Evolutionary conservation across 2,797 vertebrate species (phyloP), one percentile per base, ranked within the genome.

Genomic region (Myripristis murdjan): DNA sequence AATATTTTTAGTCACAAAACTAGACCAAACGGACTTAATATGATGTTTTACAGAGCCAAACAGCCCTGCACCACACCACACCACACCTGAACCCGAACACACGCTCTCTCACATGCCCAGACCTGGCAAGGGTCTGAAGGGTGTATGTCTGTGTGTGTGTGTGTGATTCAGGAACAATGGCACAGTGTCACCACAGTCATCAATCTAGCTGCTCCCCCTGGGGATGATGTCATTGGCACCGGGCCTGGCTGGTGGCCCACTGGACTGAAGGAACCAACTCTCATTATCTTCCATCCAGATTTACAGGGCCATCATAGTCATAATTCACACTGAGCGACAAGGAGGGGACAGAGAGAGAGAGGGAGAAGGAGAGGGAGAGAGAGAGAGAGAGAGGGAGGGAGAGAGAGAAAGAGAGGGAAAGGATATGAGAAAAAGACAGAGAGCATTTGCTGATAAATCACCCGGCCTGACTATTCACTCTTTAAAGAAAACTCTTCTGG

Each of bases 211-310:
- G 61, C 77, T 62, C 75, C 82, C 83, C 74, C 77, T 76, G 20
- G 70, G 84, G 85, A 92, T 92, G 91, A 91, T 91, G 88, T 91
- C 90, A 90, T 48, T 77, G 80, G 80, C 83, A 86, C 82, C 14
- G 37, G 76, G 82, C 73, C 76, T 79, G 82, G 80, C 77, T 61
- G 74, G 70, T 86, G 83, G 88, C 78, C 87, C 73, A 43, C 28
- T 80, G 81, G 84, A 87, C 83, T 70, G 80, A 86, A 72, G 77
- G 73, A 73, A 87, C 80, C 77, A 67, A 75, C 84, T 86, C 86
- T 90, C 90, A 91, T 90, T 91, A 92, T 90, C 83, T 86, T 64
- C 72, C 14, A 33, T 79, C 66, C 73, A 84, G 89, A 93, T 91
- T 93, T 90, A 93, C 87, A 62, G 56, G 59, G 74, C 70, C 46